These are phyloP conservation scores for Kryptopterus vitreolus DNA, from an alignment of 2,797 vertebrate genomes.

Conservation along the genomic window DNA sequence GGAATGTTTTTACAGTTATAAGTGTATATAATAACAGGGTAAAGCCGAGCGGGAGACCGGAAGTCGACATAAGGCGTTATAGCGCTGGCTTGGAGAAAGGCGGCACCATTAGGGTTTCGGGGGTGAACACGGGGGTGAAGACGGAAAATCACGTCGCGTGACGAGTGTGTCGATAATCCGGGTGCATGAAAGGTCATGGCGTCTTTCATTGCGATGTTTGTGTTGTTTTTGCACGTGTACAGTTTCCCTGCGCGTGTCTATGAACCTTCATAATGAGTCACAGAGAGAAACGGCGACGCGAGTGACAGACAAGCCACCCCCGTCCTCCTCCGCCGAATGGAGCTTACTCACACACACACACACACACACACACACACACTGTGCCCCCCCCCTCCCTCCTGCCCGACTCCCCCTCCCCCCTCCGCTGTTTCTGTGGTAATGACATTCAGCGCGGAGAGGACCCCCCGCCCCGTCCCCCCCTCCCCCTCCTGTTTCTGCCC, in stretches of 20 bases:
- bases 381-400: not conserved
- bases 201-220: not conserved
- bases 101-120: not conserved
- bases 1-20: too few species aligned
- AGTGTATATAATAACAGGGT: not conserved
- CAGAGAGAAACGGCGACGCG: conserved; percentile 35
- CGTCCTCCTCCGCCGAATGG: conserved; percentile 27
- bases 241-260: not conserved
- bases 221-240: conserved; percentile 1
- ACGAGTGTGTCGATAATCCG: not conserved
- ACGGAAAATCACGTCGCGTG: conserved; percentile 3
- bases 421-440: conserved; percentile 71
- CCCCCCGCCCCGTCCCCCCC: conserved; percentile 46
- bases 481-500: conserved; percentile 43
- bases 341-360: conserved; percentile 36
- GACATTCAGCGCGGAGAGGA: conserved; percentile 69
- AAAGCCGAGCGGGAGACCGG: not conserved
- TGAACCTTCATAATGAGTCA: conserved; percentile 30
- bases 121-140: not conserved
- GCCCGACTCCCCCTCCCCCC: conserved; percentile 54
- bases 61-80: not conserved
- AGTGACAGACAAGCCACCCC: conserved; percentile 49
- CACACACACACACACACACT: not conserved
- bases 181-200: not conserved
- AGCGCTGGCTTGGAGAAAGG: not conserved